A percentile compares a stretch with the other conserved stretches of the same genome.
These are phyloP conservation scores for Dastarcus helophoroides DNA, from an alignment of 2,888 invertebrate genomes.

Conservation along the genomic window DNA sequence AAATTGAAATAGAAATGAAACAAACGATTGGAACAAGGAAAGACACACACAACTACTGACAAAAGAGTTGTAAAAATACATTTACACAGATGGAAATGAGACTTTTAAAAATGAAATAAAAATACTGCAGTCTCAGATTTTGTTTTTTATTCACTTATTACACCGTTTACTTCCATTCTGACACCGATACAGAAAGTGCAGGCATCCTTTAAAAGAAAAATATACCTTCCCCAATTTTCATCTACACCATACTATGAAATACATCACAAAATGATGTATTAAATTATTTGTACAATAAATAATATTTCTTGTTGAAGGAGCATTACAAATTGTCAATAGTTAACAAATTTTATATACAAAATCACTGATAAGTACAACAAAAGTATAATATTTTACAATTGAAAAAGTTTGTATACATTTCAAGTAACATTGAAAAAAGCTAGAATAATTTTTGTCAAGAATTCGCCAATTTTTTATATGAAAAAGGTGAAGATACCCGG, in stretches of 20 bases:
- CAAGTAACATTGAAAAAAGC: too few species aligned
- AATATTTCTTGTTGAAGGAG: too few species aligned
- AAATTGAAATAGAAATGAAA: constrained; percentile 26
- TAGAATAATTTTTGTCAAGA: too few species aligned
- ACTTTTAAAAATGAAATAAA: constrained; percentile 22
- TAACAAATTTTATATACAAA: too few species aligned
- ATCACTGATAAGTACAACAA: too few species aligned
- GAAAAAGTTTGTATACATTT: too few species aligned
- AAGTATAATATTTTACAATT: too few species aligned
- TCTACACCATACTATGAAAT: constrained; percentile 30
- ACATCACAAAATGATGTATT: too few species aligned
- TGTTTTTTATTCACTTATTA: constrained; percentile 28
- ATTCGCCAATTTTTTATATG: too few species aligned
- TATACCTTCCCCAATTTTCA: constrained; percentile 13
- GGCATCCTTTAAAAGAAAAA: constrained; percentile 22
- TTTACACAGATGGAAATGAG: constrained; percentile 30
- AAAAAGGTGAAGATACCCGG: too few species aligned
- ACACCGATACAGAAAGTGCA: constrained; percentile 35
- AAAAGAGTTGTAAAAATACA: constrained; percentile 35
- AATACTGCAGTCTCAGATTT: constrained; percentile 23
- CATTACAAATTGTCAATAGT: too few species aligned
- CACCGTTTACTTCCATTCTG: constrained; percentile 34
- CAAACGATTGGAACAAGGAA: constrained; percentile 30
- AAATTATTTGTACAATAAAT: too few species aligned
- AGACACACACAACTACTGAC: constrained; percentile 36